Percentiles rank a stretch among this genome's conserved stretches.
Conservation (phyloP, 2,113 vertebrate genomes). For the Eonycteris spelaea region DNA sequence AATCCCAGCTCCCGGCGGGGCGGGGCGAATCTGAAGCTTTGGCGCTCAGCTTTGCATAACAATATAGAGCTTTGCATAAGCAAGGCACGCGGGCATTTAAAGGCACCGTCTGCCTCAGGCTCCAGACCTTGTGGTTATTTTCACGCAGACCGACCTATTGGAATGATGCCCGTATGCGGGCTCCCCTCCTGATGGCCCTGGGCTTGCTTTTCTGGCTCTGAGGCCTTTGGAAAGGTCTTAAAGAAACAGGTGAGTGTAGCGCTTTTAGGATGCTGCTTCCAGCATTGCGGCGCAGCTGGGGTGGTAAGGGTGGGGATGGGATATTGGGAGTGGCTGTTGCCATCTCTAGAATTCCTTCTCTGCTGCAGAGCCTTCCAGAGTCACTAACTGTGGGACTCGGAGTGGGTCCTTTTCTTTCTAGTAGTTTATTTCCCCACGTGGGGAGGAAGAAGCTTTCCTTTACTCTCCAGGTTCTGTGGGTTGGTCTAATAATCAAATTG, state of each 20-base stretch:
- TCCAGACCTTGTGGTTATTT: not conserved
- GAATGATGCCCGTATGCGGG: not conserved
- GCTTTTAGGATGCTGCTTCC: not conserved
- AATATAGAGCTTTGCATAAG: not conserved
- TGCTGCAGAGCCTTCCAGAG: not conserved
- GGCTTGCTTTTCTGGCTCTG: constrained; percentile 26
- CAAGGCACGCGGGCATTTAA: not conserved
- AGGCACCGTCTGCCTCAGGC: not conserved
- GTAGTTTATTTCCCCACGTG: not conserved
- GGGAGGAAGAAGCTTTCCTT: not conserved
- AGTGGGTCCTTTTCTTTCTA: not conserved
- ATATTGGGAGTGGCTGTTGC: not conserved
- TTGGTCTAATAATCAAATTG: not conserved
- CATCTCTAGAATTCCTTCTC: not conserved
- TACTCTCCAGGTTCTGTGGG: not conserved
- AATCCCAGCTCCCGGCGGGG: not conserved
- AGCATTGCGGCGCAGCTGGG: not conserved
- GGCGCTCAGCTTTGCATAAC: not conserved
- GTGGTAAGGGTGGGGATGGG: not conserved
- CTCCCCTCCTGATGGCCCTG: constrained; percentile 13
- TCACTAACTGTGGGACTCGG: not conserved
- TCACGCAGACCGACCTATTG: fast-evolving
- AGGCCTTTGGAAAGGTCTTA: not conserved
- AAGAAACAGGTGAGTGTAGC: not conserved
- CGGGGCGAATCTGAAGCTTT: not conserved